Conservation (phyloP, 2,113 vertebrate species). For the Pelecanus crispus region DNA sequence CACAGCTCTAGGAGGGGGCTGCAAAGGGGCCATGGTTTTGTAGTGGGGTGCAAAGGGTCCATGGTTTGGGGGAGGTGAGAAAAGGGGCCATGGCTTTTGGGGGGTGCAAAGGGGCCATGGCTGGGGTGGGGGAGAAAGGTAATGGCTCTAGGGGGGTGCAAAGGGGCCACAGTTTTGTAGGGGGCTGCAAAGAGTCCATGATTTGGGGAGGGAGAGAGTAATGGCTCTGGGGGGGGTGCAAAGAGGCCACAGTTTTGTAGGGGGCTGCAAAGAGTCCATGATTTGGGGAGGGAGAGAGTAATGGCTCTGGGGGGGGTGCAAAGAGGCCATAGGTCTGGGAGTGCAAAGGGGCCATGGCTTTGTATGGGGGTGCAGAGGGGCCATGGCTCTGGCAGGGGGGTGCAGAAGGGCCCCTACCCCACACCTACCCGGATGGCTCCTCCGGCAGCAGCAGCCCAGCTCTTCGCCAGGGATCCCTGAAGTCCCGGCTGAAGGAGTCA, state of each 20-base stretch:
- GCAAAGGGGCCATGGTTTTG: too few species aligned
- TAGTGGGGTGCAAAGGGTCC: neutral
- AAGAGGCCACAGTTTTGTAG: neutral
- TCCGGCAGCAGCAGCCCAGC: constrained; percentile 73
- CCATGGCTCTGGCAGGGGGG: neutral
- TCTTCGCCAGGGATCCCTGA: constrained; percentile 81
- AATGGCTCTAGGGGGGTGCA: too few species aligned
- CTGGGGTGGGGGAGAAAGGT: neutral
- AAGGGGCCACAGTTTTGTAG: neutral
- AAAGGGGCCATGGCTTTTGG: neutral
- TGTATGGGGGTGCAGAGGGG: neutral
- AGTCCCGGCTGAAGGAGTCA: constrained; percentile 78
- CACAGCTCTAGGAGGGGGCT: too few species aligned
- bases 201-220: too few species aligned
- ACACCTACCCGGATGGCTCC: constrained; percentile 73
- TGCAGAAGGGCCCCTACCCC: too few species aligned
- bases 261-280: neutral
- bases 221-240: too few species aligned
- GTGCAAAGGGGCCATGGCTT: neutral
- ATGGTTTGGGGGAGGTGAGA: neutral
- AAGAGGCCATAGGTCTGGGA: neutral
- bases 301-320: neutral
- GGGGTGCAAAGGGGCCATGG: too few species aligned
- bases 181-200: too few species aligned
- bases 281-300: too few species aligned